Conservation (phyloP, 1,140 invertebrate species). For the Tetraneura akinire region DNA sequence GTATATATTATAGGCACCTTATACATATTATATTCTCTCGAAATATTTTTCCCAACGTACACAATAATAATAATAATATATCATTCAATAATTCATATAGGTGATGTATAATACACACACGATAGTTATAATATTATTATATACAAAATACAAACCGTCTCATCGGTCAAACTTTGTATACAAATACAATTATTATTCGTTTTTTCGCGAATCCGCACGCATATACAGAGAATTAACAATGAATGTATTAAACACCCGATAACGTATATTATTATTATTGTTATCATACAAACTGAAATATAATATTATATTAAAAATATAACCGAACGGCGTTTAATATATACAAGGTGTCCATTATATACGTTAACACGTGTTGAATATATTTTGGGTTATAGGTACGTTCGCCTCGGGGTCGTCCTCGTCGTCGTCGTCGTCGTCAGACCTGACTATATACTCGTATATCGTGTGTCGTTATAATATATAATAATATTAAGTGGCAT, state of each 20-base stretch:
- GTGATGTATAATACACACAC: background rate
- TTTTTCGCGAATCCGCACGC: background rate
- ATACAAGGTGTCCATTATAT: background rate
- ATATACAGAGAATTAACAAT: too few species aligned
- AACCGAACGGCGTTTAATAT: background rate
- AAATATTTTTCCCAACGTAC: too few species aligned
- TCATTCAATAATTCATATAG: too few species aligned
- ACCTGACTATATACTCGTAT: slow-evolving; percentile 10
- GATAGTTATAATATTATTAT: too few species aligned
- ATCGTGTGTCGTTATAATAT: slow-evolving; percentile 42
- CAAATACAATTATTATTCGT: background rate
- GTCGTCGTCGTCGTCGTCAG: background rate
- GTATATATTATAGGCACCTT: too few species aligned
- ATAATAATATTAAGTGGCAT: slow-evolving; percentile 49
- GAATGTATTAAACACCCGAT: too few species aligned
- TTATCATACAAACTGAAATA: background rate
- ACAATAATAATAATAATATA: too few species aligned
- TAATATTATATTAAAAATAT: too few species aligned
- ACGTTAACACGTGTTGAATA: too few species aligned
- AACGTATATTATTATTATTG: too few species aligned
- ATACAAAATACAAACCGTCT: too few species aligned
- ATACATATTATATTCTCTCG: too few species aligned
- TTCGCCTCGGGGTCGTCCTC: slow-evolving; percentile 2
- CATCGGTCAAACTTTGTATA: background rate
- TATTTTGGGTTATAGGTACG: background rate